Conservation (phyloP, 1,140 invertebrate genomes). For the Habropoda laboriosa region DNA sequence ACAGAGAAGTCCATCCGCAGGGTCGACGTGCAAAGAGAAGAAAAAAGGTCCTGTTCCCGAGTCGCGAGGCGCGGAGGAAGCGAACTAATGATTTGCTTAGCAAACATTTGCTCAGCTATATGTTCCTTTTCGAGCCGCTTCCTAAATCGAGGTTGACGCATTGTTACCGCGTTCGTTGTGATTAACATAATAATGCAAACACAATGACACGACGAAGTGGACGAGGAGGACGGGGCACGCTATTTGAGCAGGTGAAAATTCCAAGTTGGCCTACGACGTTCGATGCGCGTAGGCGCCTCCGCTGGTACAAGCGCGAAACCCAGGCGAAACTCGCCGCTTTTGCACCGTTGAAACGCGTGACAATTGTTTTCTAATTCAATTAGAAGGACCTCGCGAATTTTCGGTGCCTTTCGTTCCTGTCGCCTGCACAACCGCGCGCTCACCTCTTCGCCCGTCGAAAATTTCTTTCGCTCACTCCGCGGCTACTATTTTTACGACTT, state of each 20-base stretch:
- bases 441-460: neutral
- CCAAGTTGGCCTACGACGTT: slow-evolving; percentile 57
- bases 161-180: slow-evolving; percentile 77
- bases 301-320: slow-evolving; percentile 25
- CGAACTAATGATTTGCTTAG: slow-evolving; percentile 77
- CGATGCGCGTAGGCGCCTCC: slow-evolving; percentile 65
- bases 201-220: slow-evolving; percentile 76
- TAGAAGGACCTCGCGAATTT: slow-evolving; percentile 74
- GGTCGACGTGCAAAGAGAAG: too few relatives aligned
- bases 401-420: slow-evolving; percentile 21
- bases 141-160: slow-evolving; percentile 81
- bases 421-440: neutral
- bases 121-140: slow-evolving; percentile 77
- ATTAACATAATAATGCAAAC: slow-evolving; percentile 82
- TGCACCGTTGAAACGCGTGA: slow-evolving; percentile 50
- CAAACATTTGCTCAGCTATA: slow-evolving; percentile 76
- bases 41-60: too few relatives aligned
- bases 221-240: slow-evolving; percentile 63
- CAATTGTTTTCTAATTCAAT: slow-evolving; percentile 78
- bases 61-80: slow-evolving; percentile 44
- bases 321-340: neutral
- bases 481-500: neutral
- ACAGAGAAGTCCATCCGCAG: too few relatives aligned
- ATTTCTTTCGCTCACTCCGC: slow-evolving; percentile 23
- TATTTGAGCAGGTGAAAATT: slow-evolving; percentile 82